phyloP scores from a whole-genome alignment of 2,113 vertebrate species.

The Cavia porcellus region DNA sequence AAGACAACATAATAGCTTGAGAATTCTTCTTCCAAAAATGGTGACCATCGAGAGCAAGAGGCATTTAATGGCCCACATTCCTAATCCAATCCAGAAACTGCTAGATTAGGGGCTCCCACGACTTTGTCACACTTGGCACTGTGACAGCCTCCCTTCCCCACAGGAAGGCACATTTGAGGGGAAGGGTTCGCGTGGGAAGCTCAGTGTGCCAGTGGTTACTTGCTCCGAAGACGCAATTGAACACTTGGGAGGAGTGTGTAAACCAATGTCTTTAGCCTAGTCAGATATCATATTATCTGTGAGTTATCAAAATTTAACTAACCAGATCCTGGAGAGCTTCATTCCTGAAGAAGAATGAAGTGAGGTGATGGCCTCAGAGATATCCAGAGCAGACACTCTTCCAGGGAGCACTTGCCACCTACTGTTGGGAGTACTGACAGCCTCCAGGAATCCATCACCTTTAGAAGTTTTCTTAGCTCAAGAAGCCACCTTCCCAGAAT shows the following conservation, averaged over 20 bases:
- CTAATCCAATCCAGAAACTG: neutral
- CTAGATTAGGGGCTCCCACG: neutral
- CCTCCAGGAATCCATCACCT: neutral
- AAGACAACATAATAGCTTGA: neutral
- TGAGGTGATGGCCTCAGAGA: neutral
- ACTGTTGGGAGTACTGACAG: neutral
- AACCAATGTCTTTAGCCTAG: neutral
- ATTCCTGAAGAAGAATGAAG: neutral
- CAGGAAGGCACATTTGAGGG: neutral
- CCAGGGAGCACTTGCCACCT: neutral
- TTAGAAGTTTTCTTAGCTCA: neutral
- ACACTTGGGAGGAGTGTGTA: neutral
- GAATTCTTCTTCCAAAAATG: neutral
- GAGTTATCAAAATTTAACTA: neutral
- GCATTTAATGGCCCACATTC: neutral
- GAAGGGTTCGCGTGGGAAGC: neutral
- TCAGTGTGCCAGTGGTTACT: neutral
- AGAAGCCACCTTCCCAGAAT: neutral
- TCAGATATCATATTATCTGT: neutral
- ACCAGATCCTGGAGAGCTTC: neutral
- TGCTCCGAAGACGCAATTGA: neutral
- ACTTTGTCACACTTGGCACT: neutral
- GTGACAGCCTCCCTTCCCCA: neutral
- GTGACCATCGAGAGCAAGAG: neutral
- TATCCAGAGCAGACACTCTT: fast-evolving